phyloP scores from a whole-genome alignment of 2,888 invertebrate species.

The Holacanthella duospinosa region DNA sequence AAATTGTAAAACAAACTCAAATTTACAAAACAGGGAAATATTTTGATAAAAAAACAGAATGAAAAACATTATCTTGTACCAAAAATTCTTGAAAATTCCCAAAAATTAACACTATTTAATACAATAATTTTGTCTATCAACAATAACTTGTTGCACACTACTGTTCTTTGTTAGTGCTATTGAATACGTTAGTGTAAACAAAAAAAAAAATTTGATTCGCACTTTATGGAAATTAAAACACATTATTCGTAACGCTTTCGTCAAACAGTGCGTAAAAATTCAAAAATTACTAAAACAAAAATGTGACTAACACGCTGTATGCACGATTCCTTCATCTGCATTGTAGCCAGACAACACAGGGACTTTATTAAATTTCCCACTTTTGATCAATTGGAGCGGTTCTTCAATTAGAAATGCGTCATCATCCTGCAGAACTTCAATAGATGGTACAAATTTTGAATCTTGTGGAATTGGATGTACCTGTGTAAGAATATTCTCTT shows the following conservation, averaged over 20 bases:
- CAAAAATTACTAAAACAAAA: too few species aligned
- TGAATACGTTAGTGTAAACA: too few species aligned
- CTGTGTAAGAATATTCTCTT: neutral
- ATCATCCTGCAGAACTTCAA: slow-evolving; percentile 9
- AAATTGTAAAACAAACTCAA: too few species aligned
- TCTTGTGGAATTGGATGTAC: neutral
- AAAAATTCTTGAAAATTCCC: neutral
- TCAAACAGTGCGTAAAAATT: too few species aligned
- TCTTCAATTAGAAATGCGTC: slow-evolving; percentile 7
- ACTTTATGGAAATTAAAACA: too few species aligned
- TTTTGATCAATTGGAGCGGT: slow-evolving; percentile 7
- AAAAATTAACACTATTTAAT: neutral
- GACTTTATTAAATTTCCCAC: slow-evolving; percentile 10
- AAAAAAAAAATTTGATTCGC: too few species aligned
- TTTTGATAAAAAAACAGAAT: too few species aligned
- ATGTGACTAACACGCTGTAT: neutral
- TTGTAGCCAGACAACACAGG: slow-evolving; percentile 18
- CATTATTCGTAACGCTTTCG: too few species aligned
- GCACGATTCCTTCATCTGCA: slow-evolving; percentile 16
- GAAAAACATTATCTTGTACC: too few species aligned
- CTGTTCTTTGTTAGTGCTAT: too few species aligned
- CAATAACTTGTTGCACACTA: too few species aligned
- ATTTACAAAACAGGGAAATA: too few species aligned
- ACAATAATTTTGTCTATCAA: neutral
- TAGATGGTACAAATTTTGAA: slow-evolving; percentile 7